These are phyloP conservation scores for Nesogale talazaci DNA, from an alignment of 2,113 vertebrate species.

Conservation along the genomic window DNA sequence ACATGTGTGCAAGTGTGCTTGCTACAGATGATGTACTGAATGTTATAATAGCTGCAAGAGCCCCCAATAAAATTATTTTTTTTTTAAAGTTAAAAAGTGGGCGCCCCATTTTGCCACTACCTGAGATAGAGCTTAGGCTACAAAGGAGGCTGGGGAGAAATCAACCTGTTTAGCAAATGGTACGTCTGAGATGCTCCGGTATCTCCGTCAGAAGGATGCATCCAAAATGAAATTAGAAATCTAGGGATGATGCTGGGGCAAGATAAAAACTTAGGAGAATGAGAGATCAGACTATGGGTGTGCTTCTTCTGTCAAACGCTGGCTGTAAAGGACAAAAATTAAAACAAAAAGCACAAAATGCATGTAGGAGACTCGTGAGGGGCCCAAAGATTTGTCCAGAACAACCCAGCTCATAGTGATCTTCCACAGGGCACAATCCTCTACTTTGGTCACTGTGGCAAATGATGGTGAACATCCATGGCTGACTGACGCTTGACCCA, in stretches of 20 bases:
- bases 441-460: accelerated
- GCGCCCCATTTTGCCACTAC: not conserved
- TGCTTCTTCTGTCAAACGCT: constrained; percentile 5
- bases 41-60: too few relatives aligned
- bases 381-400: not conserved
- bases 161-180: not conserved
- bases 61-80: too few relatives aligned
- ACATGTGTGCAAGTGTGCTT: too few relatives aligned
- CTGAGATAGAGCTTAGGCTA: not conserved
- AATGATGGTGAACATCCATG: not conserved
- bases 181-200: not conserved
- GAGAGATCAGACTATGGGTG: not conserved
- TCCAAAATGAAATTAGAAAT: not conserved
- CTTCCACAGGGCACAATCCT: accelerated
- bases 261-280: not conserved
- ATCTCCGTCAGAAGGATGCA: not conserved
- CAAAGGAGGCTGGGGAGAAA: not conserved
- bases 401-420: not conserved
- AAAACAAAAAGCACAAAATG: not conserved
- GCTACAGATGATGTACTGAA: too few relatives aligned
- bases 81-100: not conserved
- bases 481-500: not conserved
- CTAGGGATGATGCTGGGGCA: not conserved
- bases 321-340: not conserved
- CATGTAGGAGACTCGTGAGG: not conserved